Percentiles rank a stretch among this genome's conserved stretches.
Conservation (phyloP, 2,113 vertebrate genomes). For the Sakesphorus luctuosus region DNA sequence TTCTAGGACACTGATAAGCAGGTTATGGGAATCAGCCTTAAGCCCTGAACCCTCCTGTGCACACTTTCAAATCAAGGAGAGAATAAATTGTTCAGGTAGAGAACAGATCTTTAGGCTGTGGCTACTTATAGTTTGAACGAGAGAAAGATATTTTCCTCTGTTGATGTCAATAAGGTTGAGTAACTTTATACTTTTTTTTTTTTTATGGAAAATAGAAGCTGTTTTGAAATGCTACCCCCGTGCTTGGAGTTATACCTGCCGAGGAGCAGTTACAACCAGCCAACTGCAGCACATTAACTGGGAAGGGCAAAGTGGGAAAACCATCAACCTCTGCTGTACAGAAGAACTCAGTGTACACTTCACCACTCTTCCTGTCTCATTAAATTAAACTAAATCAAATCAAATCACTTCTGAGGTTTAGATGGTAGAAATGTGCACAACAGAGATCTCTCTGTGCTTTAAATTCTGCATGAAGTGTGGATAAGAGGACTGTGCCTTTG, state of each 20-base stretch:
- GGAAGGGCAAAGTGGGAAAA: neutral
- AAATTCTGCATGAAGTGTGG: neutral
- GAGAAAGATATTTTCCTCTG: neutral
- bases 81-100: neutral
- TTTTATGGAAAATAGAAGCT: neutral
- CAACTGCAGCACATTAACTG: neutral
- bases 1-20: neutral
- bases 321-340: neutral
- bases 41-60: neutral
- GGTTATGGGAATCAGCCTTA: neutral
- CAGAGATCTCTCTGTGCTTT: neutral
- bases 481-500: slow-evolving; percentile 5
- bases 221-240: neutral
- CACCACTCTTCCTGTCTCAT: neutral
- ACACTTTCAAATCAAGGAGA: neutral
- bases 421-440: neutral
- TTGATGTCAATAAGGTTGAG: neutral
- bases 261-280: neutral
- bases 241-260: neutral
- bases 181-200: neutral
- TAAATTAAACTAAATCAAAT: slow-evolving; percentile 35
- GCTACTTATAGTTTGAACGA: neutral
- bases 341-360: neutral
- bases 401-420: neutral
- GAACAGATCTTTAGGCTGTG: neutral